phyloP scores from a whole-genome alignment of 1,140 invertebrate genomes.

The Diploscapter pachys region DNA sequence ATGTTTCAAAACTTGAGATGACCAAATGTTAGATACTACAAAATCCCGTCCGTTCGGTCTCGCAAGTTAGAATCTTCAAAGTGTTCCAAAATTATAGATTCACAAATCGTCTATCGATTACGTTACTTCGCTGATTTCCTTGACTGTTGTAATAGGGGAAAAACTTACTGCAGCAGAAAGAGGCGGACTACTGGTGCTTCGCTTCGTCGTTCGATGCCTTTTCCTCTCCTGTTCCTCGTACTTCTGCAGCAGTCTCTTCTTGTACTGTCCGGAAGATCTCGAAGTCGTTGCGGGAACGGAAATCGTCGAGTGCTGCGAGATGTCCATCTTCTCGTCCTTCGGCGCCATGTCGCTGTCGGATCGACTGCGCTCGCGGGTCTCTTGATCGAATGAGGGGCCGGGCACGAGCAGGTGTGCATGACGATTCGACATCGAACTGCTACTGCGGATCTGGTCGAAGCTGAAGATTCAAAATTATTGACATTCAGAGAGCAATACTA shows the following conservation, averaged over 20 bases:
- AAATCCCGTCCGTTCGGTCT: too few relatives aligned
- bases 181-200: constrained; percentile 30
- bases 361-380: constrained; percentile 44
- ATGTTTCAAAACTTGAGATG: too few relatives aligned
- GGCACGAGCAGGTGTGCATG: constrained; percentile 38
- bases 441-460: constrained; percentile 51
- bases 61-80: too few relatives aligned
- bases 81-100: too few relatives aligned
- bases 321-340: constrained; percentile 37
- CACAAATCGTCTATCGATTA: too few relatives aligned
- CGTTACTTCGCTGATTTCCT: too few relatives aligned
- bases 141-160: too few relatives aligned
- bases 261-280: constrained; percentile 43
- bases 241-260: constrained; percentile 50
- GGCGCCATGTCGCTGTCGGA: constrained; percentile 52
- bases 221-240: constrained; percentile 39
- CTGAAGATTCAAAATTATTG: constrained; percentile 38
- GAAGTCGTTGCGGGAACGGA: constrained; percentile 43
- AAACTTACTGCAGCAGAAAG: constrained; percentile 1
- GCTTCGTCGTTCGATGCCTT: not conserved
- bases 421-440: constrained; percentile 53
- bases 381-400: constrained; percentile 29
- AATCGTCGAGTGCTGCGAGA: constrained; percentile 48
- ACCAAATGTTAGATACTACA: too few relatives aligned
- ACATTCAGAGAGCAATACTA: not conserved